These are phyloP conservation scores for Nephrocerus scutellatus DNA, from an alignment of 2,888 invertebrate genomes.

Conservation along the genomic window DNA sequence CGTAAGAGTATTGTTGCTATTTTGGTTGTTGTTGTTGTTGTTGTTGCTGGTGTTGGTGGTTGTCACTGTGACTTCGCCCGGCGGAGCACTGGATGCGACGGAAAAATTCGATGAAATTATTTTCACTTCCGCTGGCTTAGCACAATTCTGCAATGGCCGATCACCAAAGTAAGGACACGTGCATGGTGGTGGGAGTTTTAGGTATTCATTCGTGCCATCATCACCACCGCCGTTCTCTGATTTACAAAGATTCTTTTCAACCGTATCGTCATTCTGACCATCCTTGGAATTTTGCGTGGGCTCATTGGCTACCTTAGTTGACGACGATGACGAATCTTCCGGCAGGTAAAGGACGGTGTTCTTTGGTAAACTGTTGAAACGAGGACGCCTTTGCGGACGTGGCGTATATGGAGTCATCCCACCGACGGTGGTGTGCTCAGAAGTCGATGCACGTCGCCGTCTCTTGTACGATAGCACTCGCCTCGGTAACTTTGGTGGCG, in stretches of 20 bases:
- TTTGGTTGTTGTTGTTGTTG: slow-evolving; percentile 40
- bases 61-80: slow-evolving; percentile 23
- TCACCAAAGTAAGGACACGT: slow-evolving; percentile 77
- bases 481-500: slow-evolving; percentile 28
- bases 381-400: slow-evolving; percentile 28
- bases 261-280: not conserved
- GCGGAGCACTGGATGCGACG: slow-evolving; percentile 5
- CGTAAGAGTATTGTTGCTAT: too few species aligned
- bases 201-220: slow-evolving; percentile 32
- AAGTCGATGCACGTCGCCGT: slow-evolving; percentile 38
- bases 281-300: slow-evolving; percentile 4
- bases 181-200: slow-evolving; percentile 66
- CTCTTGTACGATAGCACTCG: slow-evolving; percentile 28
- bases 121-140: slow-evolving; percentile 50
- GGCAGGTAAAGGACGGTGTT: slow-evolving; percentile 28
- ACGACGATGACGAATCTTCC: slow-evolving; percentile 23
- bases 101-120: slow-evolving; percentile 45
- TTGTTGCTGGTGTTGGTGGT: slow-evolving; percentile 27
- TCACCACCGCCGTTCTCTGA: too few species aligned
- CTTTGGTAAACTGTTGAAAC: slow-evolving; percentile 42
- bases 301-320: slow-evolving; percentile 6
- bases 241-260: not conserved
- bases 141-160: slow-evolving; percentile 50
- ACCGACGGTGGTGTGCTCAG: slow-evolving; percentile 19
- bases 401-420: slow-evolving; percentile 24